phyloP scores from a whole-genome alignment of 2,113 vertebrate species.

The Rostratula benghalensis region DNA sequence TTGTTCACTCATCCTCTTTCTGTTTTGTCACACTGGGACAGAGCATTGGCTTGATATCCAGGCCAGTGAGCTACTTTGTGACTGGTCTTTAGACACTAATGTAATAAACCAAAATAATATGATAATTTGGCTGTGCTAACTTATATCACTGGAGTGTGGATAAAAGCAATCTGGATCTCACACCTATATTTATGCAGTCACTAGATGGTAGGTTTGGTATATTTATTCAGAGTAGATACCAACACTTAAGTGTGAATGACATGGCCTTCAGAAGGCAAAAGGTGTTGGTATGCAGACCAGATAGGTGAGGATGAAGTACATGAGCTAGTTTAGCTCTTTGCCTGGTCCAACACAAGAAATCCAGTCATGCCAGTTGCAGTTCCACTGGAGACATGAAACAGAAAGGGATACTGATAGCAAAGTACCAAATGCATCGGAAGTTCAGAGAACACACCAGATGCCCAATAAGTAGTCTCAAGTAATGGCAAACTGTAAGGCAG shows the following conservation, averaged over 20 bases:
- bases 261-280: background rate
- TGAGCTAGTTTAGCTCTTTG: background rate
- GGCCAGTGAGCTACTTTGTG: background rate
- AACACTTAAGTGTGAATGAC: background rate
- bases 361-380: background rate
- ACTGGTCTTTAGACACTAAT: background rate
- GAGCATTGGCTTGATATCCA: background rate
- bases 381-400: background rate
- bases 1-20: background rate
- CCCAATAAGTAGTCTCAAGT: background rate
- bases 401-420: background rate
- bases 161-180: background rate
- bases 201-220: background rate
- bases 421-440: background rate
- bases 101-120: background rate
- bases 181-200: background rate
- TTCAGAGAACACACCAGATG: background rate
- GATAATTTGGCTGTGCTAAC: background rate
- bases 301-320: background rate
- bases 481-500: background rate
- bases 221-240: background rate
- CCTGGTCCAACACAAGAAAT: background rate
- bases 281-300: background rate
- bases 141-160: background rate
- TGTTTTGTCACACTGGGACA: background rate